These are phyloP conservation scores for Lithophane leautieri DNA, from an alignment of 2,888 invertebrate species.

Conservation along the genomic window DNA sequence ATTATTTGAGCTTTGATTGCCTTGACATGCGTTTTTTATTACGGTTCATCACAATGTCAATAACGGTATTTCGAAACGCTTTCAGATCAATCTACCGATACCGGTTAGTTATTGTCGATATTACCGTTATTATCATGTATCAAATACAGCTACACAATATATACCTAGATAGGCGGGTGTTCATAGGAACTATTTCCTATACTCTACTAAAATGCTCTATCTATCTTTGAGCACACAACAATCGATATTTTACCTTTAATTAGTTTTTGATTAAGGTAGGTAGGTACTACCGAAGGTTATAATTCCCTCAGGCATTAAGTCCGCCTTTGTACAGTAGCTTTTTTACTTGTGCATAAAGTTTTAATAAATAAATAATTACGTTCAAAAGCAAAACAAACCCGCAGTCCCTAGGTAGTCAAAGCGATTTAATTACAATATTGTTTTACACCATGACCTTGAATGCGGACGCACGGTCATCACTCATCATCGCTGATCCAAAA, in stretches of 20 bases:
- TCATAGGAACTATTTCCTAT: background rate
- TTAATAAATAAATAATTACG: too few relatives aligned
- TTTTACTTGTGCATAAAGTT: too few relatives aligned
- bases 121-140: constrained; percentile 39
- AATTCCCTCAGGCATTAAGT: too few relatives aligned
- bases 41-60: constrained; percentile 23
- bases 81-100: constrained; percentile 53
- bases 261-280: background rate
- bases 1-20: too few relatives aligned
- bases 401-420: constrained; percentile 29
- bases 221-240: background rate
- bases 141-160: constrained; percentile 16
- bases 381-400: constrained; percentile 15
- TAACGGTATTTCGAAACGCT: constrained; percentile 44
- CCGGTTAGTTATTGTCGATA: constrained; percentile 29
- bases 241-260: background rate
- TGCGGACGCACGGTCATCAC: constrained; percentile 82
- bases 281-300: background rate
- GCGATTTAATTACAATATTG: constrained; percentile 84
- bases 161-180: too few relatives aligned
- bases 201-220: background rate
- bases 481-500: constrained; percentile 82
- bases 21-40: constrained; percentile 1
- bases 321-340: too few relatives aligned
- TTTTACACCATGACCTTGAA: constrained; percentile 84